These are phyloP conservation scores for Magallana nippona DNA, from an alignment of 2,888 invertebrate genomes.

Conservation along the genomic window DNA sequence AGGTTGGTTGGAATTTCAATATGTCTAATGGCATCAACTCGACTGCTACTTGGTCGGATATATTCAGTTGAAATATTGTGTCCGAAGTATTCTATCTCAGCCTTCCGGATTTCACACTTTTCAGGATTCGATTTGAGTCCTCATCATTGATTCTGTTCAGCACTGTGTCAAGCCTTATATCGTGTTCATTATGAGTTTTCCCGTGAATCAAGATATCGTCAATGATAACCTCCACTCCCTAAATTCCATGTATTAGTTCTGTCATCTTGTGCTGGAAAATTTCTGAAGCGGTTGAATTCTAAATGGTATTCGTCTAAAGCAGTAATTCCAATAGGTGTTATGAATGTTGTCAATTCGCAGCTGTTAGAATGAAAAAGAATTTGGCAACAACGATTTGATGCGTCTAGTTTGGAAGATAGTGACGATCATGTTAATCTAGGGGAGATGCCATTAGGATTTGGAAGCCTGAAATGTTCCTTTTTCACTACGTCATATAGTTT, in stretches of 20 bases:
- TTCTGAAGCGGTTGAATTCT: slow-evolving; percentile 22
- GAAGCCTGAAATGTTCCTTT: slow-evolving; percentile 51
- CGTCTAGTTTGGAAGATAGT: slow-evolving; percentile 50
- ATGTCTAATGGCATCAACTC: background rate
- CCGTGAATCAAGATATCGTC: background rate
- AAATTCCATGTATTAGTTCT: background rate
- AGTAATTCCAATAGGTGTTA: slow-evolving; percentile 53
- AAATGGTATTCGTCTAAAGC: slow-evolving; percentile 43
- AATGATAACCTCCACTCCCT: background rate
- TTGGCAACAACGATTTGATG: slow-evolving; percentile 50
- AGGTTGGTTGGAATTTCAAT: background rate
- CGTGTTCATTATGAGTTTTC: too few relatives aligned
- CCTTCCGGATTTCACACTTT: slow-evolving; percentile 28
- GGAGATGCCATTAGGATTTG: slow-evolving; percentile 50
- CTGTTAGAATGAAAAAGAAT: slow-evolving; percentile 46
- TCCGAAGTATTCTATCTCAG: slow-evolving; percentile 21
- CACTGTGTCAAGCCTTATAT: background rate
- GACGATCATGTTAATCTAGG: slow-evolving; percentile 48
- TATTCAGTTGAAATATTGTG: background rate
- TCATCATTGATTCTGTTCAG: background rate
- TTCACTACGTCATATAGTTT: slow-evolving; percentile 49
- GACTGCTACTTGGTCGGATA: too few relatives aligned
- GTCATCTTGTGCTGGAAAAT: slow-evolving; percentile 10
- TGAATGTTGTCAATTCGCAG: too few relatives aligned
- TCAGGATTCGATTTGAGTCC: slow-evolving; percentile 19